Evolutionary conservation across 2,113 vertebrate genomes (phyloP), one percentile per base, ranked within the genome.

Genomic region (Podarcis raffonei): DNA sequence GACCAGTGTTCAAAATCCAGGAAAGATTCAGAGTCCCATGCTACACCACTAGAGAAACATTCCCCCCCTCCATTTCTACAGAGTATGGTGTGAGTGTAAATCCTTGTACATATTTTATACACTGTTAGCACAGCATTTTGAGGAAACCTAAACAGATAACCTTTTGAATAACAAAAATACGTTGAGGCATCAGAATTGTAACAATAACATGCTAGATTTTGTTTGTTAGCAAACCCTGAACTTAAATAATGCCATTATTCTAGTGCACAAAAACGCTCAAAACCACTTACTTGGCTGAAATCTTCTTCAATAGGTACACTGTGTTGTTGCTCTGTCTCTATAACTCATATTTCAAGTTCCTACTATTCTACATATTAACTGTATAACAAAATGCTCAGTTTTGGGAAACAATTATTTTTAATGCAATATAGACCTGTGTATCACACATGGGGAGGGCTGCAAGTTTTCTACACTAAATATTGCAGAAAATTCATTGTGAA

Each of bases 11-110:
- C 91, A 94, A 94, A 94, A 92, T 86, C 92, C 93, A 92, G 90
- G 88, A 94, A 92, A 90, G 94, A 93, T 95, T 95, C 93, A 93
- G 92, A 95, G 94, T 90, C 90, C 88, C 57, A 53, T 88, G 91
- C 90, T 96, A 94, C 92, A 92, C 87, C 95, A 94, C 93, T 95
- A 92, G 92, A 90, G 89, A 95, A 97, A 96, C 95, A 97, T 88
- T 92, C 6, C 74, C 35, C 84, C 93, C 92, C 93, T 90, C 91
- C 91, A 94, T 91, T 94, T 94, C 91, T 66, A 76, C 93, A 81
- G 75, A 27, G 42, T 57, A 93, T 66, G 88, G 90, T 75, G 85
- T 74, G 89, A 84, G 90, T 95, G 93, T 92, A 96, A 95, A 95
- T 94, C 90, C 92, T 87, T 48, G 74, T 30, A 42, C 90, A 69